A percentile compares a stretch with the other conserved stretches of the same genome.
Evolutionary conservation across 2,888 invertebrate genomes (phyloP).

Genomic region (Pachymerium ferrugineum): DNA sequence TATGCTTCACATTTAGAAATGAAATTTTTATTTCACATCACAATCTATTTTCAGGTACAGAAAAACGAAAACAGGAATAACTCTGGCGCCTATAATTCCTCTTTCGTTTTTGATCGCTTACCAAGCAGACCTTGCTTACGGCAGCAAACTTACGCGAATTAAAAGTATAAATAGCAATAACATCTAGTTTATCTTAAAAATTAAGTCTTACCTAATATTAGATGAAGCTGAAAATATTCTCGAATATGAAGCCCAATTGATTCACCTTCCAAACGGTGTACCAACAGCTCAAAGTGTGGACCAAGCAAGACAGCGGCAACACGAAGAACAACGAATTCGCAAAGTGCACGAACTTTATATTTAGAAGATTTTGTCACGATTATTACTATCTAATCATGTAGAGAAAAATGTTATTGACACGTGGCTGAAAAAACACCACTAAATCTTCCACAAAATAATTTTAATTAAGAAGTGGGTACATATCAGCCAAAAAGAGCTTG

Average conservation of each 20-base stretch:
- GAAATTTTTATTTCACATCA: not conserved
- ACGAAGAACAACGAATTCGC: constrained; percentile 52
- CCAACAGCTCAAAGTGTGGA: constrained; percentile 69
- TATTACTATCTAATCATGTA: constrained; percentile 18
- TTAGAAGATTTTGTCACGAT: constrained; percentile 30
- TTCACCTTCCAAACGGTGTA: constrained; percentile 67
- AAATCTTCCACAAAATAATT: not conserved
- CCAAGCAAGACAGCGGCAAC: constrained; percentile 58
- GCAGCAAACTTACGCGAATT: constrained; percentile 68
- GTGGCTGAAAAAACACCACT: no score
- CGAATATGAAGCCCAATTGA: constrained; percentile 62
- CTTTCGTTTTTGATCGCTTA: constrained; percentile 65
- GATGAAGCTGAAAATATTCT: constrained; percentile 75
- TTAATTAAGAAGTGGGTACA: not conserved
- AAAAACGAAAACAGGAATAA: constrained; percentile 56
- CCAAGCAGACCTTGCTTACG: constrained; percentile 69
- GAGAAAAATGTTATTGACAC: not conserved
- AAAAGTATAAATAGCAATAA: constrained; percentile 54
- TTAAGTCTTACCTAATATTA: constrained; percentile 37
- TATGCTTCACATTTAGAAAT: no score
- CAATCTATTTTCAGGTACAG: constrained; percentile 52
- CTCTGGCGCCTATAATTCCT: constrained; percentile 63
- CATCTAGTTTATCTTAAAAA: not conserved
- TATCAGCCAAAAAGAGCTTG: not conserved
- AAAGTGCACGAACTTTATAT: constrained; percentile 40